Evolutionary conservation across 1,140 invertebrate genomes (phyloP).

Genomic region (Adoxophyes honmai): DNA sequence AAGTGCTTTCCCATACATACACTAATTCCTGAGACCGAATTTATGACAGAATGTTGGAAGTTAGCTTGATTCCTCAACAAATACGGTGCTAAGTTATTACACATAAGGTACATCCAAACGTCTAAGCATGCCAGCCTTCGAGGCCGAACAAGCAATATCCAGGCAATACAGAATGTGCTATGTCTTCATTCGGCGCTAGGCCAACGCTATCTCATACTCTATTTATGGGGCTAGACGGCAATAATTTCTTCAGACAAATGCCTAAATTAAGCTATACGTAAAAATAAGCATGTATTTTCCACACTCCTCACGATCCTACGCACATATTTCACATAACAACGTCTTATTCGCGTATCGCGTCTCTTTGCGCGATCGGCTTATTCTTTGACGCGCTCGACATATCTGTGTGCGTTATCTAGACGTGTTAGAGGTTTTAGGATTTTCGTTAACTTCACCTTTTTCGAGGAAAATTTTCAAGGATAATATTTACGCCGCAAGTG

Average conservation of each 20-base stretch:
- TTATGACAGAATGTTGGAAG: too few species aligned
- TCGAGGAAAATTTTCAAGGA: not conserved
- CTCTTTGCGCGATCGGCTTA: not conserved
- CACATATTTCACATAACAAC: not conserved
- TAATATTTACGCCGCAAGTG: slow-evolving; percentile 8
- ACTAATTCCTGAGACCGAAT: too few species aligned
- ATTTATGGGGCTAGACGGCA: slow-evolving; percentile 6
- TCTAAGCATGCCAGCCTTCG: too few species aligned
- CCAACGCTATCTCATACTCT: slow-evolving; percentile 9
- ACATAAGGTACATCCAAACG: too few species aligned
- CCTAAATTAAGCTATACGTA: slow-evolving; percentile 6
- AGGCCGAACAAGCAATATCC: not conserved
- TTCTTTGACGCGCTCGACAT: slow-evolving; percentile 5
- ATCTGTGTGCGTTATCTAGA: slow-evolving; percentile 13
- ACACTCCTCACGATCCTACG: not conserved
- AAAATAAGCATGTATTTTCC: not conserved
- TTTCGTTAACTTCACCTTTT: slow-evolving; percentile 6
- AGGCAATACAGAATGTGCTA: slow-evolving; percentile 1
- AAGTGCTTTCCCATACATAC: too few species aligned
- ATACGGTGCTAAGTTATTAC: too few species aligned
- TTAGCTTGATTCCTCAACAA: too few species aligned
- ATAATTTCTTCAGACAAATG: slow-evolving; percentile 9
- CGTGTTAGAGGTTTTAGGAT: slow-evolving; percentile 8
- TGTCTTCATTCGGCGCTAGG: slow-evolving; percentile 11
- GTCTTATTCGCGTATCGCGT: not conserved